A percentile compares a stretch with the other conserved stretches of the same genome.
These are phyloP conservation scores for Sinocyclocheilus grahami DNA, from an alignment of 2,113 vertebrate genomes.

Conservation along the genomic window DNA sequence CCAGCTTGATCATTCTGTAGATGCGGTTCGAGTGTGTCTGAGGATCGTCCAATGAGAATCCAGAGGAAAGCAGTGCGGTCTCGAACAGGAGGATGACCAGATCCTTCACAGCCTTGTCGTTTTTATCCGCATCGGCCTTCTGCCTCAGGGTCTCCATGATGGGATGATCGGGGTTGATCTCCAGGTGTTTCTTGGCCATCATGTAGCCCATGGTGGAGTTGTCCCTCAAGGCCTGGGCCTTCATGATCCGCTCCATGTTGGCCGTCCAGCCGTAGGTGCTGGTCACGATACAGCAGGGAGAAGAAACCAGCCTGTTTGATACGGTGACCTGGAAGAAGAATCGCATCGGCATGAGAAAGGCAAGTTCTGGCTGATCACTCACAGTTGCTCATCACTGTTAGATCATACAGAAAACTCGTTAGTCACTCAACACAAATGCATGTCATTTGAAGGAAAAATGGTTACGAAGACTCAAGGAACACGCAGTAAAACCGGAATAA, in stretches of 20 bases:
- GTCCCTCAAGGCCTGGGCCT: conserved; percentile 90
- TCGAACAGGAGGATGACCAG: conserved; percentile 93
- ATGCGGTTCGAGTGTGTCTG: conserved; percentile 95
- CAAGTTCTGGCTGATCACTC: no score
- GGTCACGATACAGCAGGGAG: conserved; percentile 94
- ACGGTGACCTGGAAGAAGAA: conserved; percentile 81
- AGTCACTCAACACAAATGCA: no score
- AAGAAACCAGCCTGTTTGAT: conserved; percentile 91
- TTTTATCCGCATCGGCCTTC: conserved; percentile 91
- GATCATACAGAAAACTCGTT: no score
- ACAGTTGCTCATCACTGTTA: no score
- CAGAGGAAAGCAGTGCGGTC: conserved; percentile 89
- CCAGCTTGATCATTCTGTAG: conserved; percentile 98
- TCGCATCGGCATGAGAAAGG: not conserved
- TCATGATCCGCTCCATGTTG: conserved; percentile 97
- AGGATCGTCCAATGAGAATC: conserved; percentile 92
- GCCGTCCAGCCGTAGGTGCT: conserved; percentile 95
- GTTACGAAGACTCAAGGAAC: no score
- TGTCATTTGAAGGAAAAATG: no score
- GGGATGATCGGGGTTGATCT: conserved; percentile 92
- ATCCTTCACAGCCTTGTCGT: conserved; percentile 95
- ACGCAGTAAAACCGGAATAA: no score
- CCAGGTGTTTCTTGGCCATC: conserved; percentile 97
- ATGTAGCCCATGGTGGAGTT: conserved; percentile 92
- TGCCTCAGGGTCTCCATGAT: conserved; percentile 88